Conservation (phyloP, 2,797 vertebrate genomes). For the Myotis vivesi region DNA sequence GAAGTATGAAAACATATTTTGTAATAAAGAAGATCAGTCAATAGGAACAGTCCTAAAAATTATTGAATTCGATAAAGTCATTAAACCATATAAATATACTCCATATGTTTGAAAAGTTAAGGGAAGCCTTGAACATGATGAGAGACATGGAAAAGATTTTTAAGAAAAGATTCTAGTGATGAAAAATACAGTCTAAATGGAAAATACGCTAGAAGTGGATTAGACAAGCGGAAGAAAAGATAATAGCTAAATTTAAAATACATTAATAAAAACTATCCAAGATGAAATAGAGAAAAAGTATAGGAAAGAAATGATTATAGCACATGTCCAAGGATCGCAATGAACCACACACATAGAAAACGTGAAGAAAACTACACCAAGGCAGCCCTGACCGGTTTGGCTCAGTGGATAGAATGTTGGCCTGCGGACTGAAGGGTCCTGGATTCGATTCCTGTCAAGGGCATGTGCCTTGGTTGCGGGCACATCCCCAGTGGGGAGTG, state of each 20-base stretch:
- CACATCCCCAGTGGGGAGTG: no score
- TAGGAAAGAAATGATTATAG: not conserved
- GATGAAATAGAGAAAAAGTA: not conserved
- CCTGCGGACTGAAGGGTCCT: no score
- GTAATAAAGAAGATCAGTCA: not conserved
- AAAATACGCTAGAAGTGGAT: not conserved
- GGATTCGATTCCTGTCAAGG: no score
- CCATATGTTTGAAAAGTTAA: not conserved
- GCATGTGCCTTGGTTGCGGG: no score
- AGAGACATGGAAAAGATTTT: not conserved
- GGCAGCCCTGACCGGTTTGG: no score
- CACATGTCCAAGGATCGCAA: not conserved
- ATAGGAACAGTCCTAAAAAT: not conserved
- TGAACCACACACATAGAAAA: not conserved
- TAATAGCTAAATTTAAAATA: not conserved
- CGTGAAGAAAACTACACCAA: not conserved
- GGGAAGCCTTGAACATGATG: not conserved
- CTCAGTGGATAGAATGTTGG: no score
- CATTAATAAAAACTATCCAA: not conserved
- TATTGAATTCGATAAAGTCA: not conserved
- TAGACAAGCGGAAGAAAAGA: not conserved
- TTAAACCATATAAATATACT: not conserved
- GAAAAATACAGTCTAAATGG: not conserved
- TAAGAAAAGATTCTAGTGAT: not conserved
- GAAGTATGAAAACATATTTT: not conserved